Conservation (phyloP, 2,113 vertebrate species). For the Microtus richardsoni region DNA sequence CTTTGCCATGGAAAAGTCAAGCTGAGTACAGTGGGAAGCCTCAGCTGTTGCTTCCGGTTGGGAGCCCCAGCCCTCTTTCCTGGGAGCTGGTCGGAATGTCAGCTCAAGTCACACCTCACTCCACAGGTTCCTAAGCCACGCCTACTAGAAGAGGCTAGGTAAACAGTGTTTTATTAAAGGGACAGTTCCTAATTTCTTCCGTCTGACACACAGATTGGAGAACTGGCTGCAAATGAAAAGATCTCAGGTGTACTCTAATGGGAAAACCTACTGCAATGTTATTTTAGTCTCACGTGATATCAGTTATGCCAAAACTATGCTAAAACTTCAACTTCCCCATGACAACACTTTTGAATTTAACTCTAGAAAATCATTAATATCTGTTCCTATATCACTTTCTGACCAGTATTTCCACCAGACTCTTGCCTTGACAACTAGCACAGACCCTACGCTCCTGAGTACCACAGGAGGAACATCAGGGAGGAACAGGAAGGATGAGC, state of each 20-base stretch:
- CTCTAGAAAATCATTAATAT: constrained; percentile 26
- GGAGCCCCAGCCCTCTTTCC: constrained; percentile 41
- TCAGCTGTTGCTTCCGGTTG: constrained; percentile 74
- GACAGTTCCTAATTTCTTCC: constrained; percentile 62
- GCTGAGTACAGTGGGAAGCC: constrained; percentile 30
- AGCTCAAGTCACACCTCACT: constrained; percentile 75
- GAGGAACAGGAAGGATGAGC: constrained; percentile 39
- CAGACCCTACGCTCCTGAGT: neutral
- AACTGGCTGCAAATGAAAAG: constrained; percentile 38
- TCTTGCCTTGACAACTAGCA: neutral
- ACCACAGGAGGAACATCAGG: constrained; percentile 41
- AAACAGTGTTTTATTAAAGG: constrained; percentile 79
- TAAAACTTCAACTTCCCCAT: constrained; percentile 22
- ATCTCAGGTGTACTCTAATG: neutral
- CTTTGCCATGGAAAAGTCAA: constrained; percentile 26
- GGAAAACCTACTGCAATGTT: constrained; percentile 32
- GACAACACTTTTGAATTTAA: neutral
- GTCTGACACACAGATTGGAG: neutral
- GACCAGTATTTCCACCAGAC: neutral
- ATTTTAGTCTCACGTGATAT: constrained; percentile 31
- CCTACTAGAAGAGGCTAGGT: constrained; percentile 75
- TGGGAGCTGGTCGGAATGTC: constrained; percentile 65
- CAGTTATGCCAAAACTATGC: constrained; percentile 12
- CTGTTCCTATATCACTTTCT: constrained; percentile 20
- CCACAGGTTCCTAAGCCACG: constrained; percentile 79